phyloP scores from a whole-genome alignment of 2,888 invertebrate species.

The Endotricha flammealis region DNA sequence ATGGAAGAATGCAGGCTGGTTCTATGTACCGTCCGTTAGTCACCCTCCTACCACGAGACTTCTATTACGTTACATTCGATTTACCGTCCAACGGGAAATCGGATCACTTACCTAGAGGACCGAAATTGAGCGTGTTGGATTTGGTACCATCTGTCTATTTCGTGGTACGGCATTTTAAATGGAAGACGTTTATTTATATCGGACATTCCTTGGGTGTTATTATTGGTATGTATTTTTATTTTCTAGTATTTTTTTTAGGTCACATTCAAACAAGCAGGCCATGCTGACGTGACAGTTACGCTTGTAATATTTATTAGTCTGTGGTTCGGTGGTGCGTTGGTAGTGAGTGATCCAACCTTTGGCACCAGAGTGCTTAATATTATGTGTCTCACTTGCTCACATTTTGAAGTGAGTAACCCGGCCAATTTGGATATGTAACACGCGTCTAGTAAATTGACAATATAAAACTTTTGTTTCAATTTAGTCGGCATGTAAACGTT shows the following conservation, averaged over 20 bases:
- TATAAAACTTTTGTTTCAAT: no score
- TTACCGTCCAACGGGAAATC: constrained; percentile 77
- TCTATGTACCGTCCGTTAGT: constrained; percentile 78
- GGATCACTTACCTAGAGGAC: constrained; percentile 51
- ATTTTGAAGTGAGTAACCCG: no score
- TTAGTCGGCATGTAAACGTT: no score
- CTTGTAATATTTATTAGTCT: no score
- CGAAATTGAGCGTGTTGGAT: constrained; percentile 26
- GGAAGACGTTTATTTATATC: constrained; percentile 34
- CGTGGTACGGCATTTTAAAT: constrained; percentile 31
- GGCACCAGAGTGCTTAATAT: no score
- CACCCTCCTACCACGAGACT: constrained; percentile 59
- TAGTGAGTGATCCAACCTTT: no score
- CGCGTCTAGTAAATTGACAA: no score
- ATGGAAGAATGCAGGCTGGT: constrained; percentile 79
- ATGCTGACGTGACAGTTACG: no score
- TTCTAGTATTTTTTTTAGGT: not conserved
- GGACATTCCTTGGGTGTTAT: constrained; percentile 38
- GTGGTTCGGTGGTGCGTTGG: no score
- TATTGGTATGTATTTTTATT: constrained; percentile 26
- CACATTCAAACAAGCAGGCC: not conserved
- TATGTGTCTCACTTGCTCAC: no score
- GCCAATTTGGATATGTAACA: no score
- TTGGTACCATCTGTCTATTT: constrained; percentile 26
- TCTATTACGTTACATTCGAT: constrained; percentile 37